These are phyloP conservation scores for Synanthedon andrenaeformis DNA, from an alignment of 2,888 invertebrate genomes.

Conservation along the genomic window DNA sequence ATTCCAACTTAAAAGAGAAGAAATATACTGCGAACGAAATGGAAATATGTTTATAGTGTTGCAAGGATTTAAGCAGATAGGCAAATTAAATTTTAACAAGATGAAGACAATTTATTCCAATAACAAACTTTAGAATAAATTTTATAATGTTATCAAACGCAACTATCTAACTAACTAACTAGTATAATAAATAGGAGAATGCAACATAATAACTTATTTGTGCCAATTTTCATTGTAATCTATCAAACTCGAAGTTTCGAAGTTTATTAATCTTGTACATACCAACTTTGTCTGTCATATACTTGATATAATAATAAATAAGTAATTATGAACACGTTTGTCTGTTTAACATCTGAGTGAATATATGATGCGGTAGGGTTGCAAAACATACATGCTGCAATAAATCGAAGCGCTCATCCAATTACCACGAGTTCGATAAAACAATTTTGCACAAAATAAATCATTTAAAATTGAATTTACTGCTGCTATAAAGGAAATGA, in stretches of 20 bases:
- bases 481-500: constrained; percentile 22
- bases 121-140: too few species aligned
- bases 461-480: constrained; percentile 31
- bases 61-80: constrained; percentile 4
- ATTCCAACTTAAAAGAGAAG: constrained; percentile 34
- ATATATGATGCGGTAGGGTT: background rate
- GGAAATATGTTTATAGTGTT: constrained; percentile 23
- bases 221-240: too few species aligned
- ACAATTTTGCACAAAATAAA: constrained; percentile 40
- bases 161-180: too few species aligned
- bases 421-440: constrained; percentile 40
- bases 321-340: too few species aligned
- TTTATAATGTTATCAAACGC: too few species aligned
- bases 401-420: constrained; percentile 38
- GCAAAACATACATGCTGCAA: constrained; percentile 27
- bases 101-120: too few species aligned
- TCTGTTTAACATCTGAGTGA: background rate
- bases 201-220: too few species aligned
- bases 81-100: background rate
- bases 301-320: too few species aligned
- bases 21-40: constrained; percentile 26
- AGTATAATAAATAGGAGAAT: too few species aligned
- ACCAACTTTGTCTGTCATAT: too few species aligned
- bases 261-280: too few species aligned
- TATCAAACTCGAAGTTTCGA: too few species aligned